A percentile compares a stretch with the other conserved stretches of the same genome.
Evolutionary conservation across 2,113 vertebrate species (phyloP).

Genomic region (Tachysurus vachellii): DNA sequence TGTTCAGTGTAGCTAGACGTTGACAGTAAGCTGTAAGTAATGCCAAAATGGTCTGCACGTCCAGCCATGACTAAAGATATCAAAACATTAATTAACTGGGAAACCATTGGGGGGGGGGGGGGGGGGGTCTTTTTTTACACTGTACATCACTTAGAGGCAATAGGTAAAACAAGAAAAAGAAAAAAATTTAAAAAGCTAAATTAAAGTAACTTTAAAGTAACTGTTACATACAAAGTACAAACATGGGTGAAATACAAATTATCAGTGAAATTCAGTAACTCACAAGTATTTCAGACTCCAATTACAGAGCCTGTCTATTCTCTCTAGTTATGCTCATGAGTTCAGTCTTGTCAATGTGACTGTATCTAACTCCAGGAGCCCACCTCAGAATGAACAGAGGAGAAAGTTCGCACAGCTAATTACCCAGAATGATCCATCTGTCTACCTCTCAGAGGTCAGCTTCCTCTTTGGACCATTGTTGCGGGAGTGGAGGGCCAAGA

Average conservation of each 20-base stretch:
- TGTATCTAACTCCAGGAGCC: conserved; percentile 29
- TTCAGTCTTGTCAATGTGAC: neutral
- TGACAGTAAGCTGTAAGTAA: conserved; percentile 14
- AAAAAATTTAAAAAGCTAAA: neutral
- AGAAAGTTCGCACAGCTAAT: conserved; percentile 46
- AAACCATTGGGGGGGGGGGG: neutral
- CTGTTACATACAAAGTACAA: no score
- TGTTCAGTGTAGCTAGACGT: neutral
- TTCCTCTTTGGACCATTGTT: conserved; percentile 55
- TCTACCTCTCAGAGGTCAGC: conserved; percentile 58
- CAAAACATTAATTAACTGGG: conserved; percentile 16
- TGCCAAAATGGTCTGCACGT: conserved; percentile 26
- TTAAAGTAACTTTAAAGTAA: neutral
- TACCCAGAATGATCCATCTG: conserved; percentile 60
- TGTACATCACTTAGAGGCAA: neutral
- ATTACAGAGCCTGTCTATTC: neutral
- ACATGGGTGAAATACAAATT: no score
- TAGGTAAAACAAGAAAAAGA: neutral
- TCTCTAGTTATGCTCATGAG: neutral
- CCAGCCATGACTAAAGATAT: conserved; percentile 1
- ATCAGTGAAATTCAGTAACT: neutral
- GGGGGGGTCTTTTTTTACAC: conserved; percentile 9
- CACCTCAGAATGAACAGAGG: conserved; percentile 30
- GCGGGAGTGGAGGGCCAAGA: conserved; percentile 54
- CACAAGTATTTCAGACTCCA: neutral